Percentiles rank a stretch among this genome's conserved stretches.
phyloP scores from a whole-genome alignment of 2,888 invertebrate genomes.

The Buathra laborator region DNA sequence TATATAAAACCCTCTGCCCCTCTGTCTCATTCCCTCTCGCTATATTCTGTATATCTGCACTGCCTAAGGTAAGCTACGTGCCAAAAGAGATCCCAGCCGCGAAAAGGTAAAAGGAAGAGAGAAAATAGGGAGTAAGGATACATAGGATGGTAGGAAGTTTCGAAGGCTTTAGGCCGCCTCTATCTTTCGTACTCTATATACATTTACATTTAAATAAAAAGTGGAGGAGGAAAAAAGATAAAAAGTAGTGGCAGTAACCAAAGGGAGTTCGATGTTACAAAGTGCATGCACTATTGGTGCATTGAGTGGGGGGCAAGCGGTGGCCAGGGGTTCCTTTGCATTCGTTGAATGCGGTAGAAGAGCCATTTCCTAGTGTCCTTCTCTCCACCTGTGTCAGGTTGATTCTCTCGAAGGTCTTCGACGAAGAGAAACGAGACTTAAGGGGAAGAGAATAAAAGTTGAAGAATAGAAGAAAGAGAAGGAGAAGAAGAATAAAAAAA shows the following conservation, averaged over 20 bases:
- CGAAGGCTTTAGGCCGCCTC: conserved; percentile 18
- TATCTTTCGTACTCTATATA: background rate
- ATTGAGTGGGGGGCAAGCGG: conserved; percentile 43
- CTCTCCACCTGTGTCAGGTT: conserved; percentile 3
- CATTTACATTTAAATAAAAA: conserved; percentile 48
- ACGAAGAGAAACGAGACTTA: background rate
- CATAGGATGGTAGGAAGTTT: conserved; percentile 20
- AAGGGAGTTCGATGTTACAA: conserved; percentile 50
- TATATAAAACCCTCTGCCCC: conserved; percentile 18
- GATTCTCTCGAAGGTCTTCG: conserved; percentile 49
- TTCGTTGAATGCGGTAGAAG: conserved; percentile 26
- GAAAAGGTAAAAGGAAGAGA: conserved; percentile 44
- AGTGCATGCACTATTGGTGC: conserved; percentile 27
- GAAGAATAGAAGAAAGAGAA: background rate
- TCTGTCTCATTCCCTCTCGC: conserved; percentile 20
- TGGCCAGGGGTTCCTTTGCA: conserved; percentile 14
- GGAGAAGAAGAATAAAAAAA: conserved; percentile 26
- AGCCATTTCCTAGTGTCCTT: background rate
- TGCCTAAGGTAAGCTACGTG: conserved; percentile 63
- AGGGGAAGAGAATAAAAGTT: conserved; percentile 13
- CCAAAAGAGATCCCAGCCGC: conserved; percentile 57
- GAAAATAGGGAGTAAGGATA: background rate
- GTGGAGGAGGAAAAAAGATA: background rate
- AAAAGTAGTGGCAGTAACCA: background rate
- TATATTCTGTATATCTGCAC: conserved; percentile 46